Base-by-base conservation (phyloP, 2,888 invertebrate species). In the Amiota communis region DNA sequence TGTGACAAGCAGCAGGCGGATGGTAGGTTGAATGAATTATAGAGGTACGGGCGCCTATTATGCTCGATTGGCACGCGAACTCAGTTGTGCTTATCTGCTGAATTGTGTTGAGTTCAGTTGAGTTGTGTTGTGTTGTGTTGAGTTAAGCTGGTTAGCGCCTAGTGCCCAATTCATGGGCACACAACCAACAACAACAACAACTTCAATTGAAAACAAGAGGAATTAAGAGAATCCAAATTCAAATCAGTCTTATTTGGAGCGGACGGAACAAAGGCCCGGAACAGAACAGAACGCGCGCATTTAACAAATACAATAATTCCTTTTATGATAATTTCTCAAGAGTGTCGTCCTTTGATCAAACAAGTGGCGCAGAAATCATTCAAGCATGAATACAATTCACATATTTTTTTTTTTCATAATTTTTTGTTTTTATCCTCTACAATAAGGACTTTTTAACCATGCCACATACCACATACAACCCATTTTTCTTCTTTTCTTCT, bases 251-350 rank as follows among this genome's bases (percentile, higher is more conserved):
- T 36, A 36, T 36, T 36, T 36, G 36, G 36, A 36, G 36, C 36
- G 36, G 6, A 36, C 36, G 36, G 36, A 36, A 63, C 63, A 46
- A 20, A 63, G 11, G 36, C 36, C 13, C n/a, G n/a, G 13, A 46
- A 13, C 8, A 36, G n/a, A 36, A n/a, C 23, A n/a, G 59, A 59
- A n/a, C 11, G 17, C 17, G 17, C 17, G 59, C 36, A 36, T 36
- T 36, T 36, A 36, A 36, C 36, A 36, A 36, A 36, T 36, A 36
- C 36, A 36, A 79, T 81, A 84, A 85, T 85, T 85, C 87, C 87
- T 87, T 88, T 87, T 88, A 87, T 87, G 88, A 88, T 87, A 88
- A 88, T 87, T 87, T 87, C 88, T 87, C 87, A 87, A 86, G 87
- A 88, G 87, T 87, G 87, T 87, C 87, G 88, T 88, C 87, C 88